Conservation (phyloP, 2,113 vertebrate species). For the Vicugna pacos region DNA sequence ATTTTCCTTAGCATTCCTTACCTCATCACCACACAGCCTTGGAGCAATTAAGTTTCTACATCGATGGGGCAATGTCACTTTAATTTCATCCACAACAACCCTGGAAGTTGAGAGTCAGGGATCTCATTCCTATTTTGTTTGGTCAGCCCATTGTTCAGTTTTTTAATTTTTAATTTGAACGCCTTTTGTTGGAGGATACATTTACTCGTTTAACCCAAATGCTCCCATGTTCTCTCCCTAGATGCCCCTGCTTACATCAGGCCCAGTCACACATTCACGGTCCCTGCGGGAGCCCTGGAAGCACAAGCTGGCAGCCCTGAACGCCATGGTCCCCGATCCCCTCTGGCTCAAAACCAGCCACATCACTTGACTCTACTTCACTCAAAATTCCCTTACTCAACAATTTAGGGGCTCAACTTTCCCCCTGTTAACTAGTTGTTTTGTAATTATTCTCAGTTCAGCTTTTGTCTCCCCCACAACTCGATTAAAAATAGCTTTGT, state of each 20-base stretch:
- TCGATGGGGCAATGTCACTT: neutral
- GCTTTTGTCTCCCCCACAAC: constrained; percentile 64
- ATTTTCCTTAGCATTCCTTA: no score
- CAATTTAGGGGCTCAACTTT: neutral
- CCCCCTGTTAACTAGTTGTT: constrained; percentile 34
- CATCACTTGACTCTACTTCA: neutral
- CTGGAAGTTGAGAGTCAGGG: neutral
- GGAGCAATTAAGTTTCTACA: neutral
- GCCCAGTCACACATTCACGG: neutral
- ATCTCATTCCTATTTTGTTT: neutral
- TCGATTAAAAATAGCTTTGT: constrained; percentile 71
- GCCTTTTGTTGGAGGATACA: neutral
- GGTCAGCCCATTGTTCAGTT: neutral
- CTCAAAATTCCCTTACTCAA: neutral
- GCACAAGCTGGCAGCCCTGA: neutral
- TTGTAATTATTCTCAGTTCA: constrained; percentile 54
- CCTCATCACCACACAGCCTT: no score
- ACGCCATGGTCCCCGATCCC: neutral
- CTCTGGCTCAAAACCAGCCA: neutral
- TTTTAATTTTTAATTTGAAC: neutral
- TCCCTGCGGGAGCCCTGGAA: neutral
- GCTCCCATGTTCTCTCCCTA: neutral
- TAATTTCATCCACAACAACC: neutral
- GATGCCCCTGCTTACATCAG: neutral
- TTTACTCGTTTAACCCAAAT: neutral